Percentiles rank a stretch among this genome's conserved stretches.
Conservation (phyloP, 2,113 vertebrate species). For the Sceloporus tristichus region DNA sequence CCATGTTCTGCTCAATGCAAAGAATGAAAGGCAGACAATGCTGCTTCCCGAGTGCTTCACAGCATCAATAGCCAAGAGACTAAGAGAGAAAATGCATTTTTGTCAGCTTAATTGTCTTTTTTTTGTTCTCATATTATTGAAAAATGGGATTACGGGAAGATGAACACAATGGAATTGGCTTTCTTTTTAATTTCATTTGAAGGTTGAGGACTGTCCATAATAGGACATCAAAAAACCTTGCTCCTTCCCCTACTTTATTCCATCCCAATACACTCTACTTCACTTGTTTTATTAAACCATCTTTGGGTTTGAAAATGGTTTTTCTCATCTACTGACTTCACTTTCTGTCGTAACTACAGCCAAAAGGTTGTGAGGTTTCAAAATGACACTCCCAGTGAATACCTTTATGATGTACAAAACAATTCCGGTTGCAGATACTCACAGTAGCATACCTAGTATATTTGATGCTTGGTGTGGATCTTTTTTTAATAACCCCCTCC, state of each 20-base stretch:
- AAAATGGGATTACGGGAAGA: conserved; percentile 37
- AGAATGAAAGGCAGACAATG: conserved; percentile 30
- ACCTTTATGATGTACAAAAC: too few relatives aligned
- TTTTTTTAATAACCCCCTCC: too few relatives aligned
- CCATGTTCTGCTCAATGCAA: conserved; percentile 41
- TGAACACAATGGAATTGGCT: conserved; percentile 23
- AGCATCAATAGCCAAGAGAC: conserved; percentile 29
- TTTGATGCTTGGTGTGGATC: too few relatives aligned
- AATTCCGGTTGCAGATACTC: neutral
- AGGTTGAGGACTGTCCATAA: conserved; percentile 13
- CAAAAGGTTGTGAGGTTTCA: neutral
- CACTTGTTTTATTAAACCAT: neutral
- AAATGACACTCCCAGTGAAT: neutral
- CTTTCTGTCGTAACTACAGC: neutral
- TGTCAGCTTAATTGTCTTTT: conserved; percentile 14
- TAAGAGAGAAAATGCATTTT: conserved; percentile 2
- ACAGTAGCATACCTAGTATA: too few relatives aligned
- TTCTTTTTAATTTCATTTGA: conserved; percentile 38
- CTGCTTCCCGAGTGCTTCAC: conserved; percentile 30
- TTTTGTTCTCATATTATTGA: conserved; percentile 23
- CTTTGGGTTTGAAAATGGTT: conserved; percentile 13
- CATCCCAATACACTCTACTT: neutral
- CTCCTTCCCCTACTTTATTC: neutral
- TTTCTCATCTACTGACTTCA: neutral
- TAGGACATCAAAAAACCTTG: conserved; percentile 21